Evolutionary conservation across 2,113 vertebrate genomes (phyloP), one percentile per base, ranked within the genome.

Genomic region (Hippocampus zosterae): DNA sequence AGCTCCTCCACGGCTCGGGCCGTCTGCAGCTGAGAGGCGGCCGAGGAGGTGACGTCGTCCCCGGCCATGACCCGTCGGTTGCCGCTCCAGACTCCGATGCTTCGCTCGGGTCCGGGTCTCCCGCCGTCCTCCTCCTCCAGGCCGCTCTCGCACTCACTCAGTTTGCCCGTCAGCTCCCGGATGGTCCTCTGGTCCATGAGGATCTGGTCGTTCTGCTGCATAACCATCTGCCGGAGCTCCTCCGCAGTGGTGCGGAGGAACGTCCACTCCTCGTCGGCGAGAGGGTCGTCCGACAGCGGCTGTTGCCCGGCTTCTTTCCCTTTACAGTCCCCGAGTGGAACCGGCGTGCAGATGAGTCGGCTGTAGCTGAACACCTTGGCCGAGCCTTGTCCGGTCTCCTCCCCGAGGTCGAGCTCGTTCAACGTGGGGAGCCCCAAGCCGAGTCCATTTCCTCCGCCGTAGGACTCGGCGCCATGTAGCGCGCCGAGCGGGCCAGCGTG

Each of bases 161-260:
- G 93, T 88, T 98, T 98, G 46, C 94, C 94, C 1, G 95, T 95
- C 69, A 98, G 94, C 89, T 98, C 95, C 27, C 94, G 91, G 84
- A 98, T 98, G 82, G 95, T 95, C 86, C 93, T 91, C 84, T 94
- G 93, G 85, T 97, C 96, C 48, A 91, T 94, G 53, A 93, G 92
- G 85, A 98, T 98, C 90, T 95, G 93, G 69, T 95, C 93, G 88
- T 94, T 95, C 91, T 98, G 96, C 89, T 95, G 93, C 80, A 94
- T 88, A 80, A 96, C 94, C 78, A 89, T 95, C 88, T 94, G 95
- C 76, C 94, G 92, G 72, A 98, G 95, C 81, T 96, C 93, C 72
- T 95, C 94, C 0, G 96, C 96, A 11, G 95, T 93, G 86, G 89
- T 92, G 75, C 94, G 94, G 61, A 98, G 92, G 23, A 89, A 88